Evolutionary conservation across 2,113 vertebrate genomes (phyloP).

Genomic region (Anhinga rufa): DNA sequence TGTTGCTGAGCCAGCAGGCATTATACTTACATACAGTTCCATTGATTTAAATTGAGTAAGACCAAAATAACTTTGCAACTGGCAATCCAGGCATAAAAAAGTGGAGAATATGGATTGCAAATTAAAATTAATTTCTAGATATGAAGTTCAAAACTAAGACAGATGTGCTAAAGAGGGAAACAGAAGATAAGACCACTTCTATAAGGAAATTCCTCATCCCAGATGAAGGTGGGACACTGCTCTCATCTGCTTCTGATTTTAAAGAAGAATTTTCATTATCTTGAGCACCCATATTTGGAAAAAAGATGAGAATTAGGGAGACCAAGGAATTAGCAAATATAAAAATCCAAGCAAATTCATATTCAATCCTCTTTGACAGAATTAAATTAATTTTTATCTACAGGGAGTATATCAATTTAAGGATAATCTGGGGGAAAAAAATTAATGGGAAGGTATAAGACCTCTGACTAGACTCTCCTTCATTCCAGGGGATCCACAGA

Average conservation of each 20-base stretch:
- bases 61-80: background rate
- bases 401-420: background rate
- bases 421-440: background rate
- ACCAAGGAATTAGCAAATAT: background rate
- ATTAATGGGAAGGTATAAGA: background rate
- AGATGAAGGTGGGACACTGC: background rate
- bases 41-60: background rate
- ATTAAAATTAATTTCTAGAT: background rate
- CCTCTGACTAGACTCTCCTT: background rate
- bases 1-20: background rate
- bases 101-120: background rate
- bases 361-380: background rate
- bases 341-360: background rate
- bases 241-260: background rate
- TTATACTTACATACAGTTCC: too few relatives aligned
- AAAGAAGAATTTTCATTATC: background rate
- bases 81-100: background rate
- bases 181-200: background rate
- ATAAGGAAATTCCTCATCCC: background rate
- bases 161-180: background rate
- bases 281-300: background rate
- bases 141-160: background rate
- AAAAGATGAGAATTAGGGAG: background rate
- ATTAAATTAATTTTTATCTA: constrained; percentile 6
- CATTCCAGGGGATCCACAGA: background rate